Evolutionary conservation across 53 echinoderm and acorn worm species (phyloP), one percentile per base, ranked within the genome.

Genomic region (Holothuria leucospilota): DNA sequence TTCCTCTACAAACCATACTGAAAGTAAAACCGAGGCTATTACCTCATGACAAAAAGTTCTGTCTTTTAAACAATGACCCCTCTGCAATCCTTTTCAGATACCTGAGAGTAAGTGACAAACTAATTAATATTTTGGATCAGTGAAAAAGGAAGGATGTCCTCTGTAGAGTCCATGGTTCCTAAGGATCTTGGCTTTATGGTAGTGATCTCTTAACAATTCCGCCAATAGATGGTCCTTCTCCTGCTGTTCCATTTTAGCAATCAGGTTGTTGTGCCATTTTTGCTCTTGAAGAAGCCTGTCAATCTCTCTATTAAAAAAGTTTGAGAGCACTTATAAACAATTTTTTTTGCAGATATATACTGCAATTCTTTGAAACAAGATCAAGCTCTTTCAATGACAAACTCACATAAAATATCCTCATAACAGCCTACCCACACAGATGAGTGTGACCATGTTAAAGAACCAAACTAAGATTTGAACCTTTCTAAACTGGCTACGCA

Each of bases 131-230:
- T 92, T 85, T 0, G 96, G 85, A 65, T 96, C 93, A 24, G 84
- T 82, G 59, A 94, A 96, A 82, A 92, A 92, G n/a, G 71, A 79
- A 11, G 92, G 74, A 60, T 96, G 84, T 8, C 96, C 96, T 42
- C 94, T 86, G 66, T 96, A 96, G 11, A 96, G 77, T 2, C 96
- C 96, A 60, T 92, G 96, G 42, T 96, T 89, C 30, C 96, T 82
- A 13, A 96, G 67, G 4, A 85, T 86, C 74, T 96, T 96, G 20
- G 92, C 90, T 69, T 96, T 96, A 60, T 91, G 87, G 38, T 90
- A 85, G 64, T 96, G 96, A 62, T 96, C 96, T 28, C 90, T 61
- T 34, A 94, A 61, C 56, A 94, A 73, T 42, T 90, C 94, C 2
- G 29, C 67, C n/a, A 83, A 40, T 13, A 94, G 58, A 0, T 87